Base-by-base conservation (phyloP, 1,140 invertebrate genomes). In the Heterodera schachtii region DNA sequence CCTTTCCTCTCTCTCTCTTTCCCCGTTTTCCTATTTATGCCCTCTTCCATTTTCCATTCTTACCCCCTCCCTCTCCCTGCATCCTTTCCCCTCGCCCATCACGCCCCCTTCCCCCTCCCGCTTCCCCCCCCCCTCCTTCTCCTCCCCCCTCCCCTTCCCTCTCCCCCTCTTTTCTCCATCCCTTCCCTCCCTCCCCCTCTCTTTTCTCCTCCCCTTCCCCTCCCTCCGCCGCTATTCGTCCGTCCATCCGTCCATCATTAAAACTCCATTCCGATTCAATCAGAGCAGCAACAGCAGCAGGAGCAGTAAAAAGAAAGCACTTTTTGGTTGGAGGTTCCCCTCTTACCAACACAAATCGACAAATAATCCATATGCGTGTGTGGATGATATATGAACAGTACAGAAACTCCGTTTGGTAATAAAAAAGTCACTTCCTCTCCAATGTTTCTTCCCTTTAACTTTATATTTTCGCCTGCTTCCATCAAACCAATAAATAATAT, bases 181-280 rank as follows among this genome's bases (percentile, higher is more conserved):
- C 16, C 19, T 60, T 16, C 11, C 16, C 57, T 3, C 57, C 13
- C 11, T 11, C 57, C 16, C 13, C 19, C 57, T 2, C 57, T 60
- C 6, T 16, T 19, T 16, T 0, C 57, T 60, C 9, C 19, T 16
- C 57, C 57, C 57, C 57, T 16, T 13, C 11, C 57, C 11, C 11
- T 13, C 57, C 57, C 57, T 60, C 57, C 57, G 11, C 57, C 57
- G 57, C 57, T 60, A 60, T 60, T 16, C n/a, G n/a, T n/a, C n/a
- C 57, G 57, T 19, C 57, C 57, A 13, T 60, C 57, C 57, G 57
- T 60, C 57, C 57, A 60, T 60, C 57, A 60, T 60, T 19, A 60
- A 60, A 60, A 60, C 57, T 60, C 57, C 57, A 16, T 60, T 60
- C 57, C 57, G 57, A 60, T 60, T 60, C 57, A 60, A 60, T 60